Base-by-base conservation (phyloP, 2,797 vertebrate genomes). In the Toxotes lorentzi region DNA sequence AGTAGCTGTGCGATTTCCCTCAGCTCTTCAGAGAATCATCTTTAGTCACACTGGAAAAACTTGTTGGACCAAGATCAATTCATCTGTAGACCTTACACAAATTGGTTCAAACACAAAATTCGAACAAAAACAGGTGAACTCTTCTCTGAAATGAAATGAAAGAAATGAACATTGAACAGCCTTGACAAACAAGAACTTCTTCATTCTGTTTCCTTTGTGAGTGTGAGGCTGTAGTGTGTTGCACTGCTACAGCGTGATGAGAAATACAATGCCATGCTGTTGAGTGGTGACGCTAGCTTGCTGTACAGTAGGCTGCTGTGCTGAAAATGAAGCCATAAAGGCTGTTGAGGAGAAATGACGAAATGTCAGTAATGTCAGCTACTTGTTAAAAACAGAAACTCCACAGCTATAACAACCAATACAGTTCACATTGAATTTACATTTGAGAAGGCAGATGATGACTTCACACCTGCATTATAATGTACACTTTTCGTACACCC, bases 321-420 rank as follows among this genome's bases (percentile, higher is more conserved):
- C 21, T 57, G 40, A 68, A 63, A 60, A 64, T 38, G 1, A 67
- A 60, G n/a, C 68, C 51, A 72, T 41, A 73, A 63, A 72, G 41
- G 5, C 11, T 74, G 50, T 61, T 65, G 56, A 54, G 48, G 45
- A 65, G 61, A 81, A 81, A 70, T 57, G 30, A 72, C 58, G 34
- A 72, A 67, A 60, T 84, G 77, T 83, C 65, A 76, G 71, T 47
- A 6, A 77, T 57, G 45, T 54, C 41, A 50, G 21, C 32, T 50
- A 35, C 47, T 65, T 41, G 61, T 74, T 45, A 78, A 82, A 81
- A 64, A 76, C 66, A 67, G 17, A 83, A 54, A 69, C 60, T 48
- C 69, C 77, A 78, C 61, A 69, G 48, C 9, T 48, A 70, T 69
- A 82, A 82, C 83, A 85, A 77, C n/a, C 14, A 62, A 41, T 63